Percentiles rank a stretch among this genome's conserved stretches.
Conservation (phyloP, 2,113 vertebrate species). For the Daboia siamensis region DNA sequence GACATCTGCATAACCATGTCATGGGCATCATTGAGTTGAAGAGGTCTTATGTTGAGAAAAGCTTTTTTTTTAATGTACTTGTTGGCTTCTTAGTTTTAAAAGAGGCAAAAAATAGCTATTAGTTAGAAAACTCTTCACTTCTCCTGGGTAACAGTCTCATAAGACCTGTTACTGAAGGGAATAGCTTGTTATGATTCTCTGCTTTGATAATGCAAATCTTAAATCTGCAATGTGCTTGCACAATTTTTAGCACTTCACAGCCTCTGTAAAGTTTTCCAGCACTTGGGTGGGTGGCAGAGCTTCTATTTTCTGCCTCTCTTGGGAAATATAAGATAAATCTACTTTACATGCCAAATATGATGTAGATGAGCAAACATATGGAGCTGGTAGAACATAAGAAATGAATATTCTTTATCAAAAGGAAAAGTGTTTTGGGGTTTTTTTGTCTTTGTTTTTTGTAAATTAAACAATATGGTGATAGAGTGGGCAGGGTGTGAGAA, state of each 20-base stretch:
- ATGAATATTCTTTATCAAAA: not conserved
- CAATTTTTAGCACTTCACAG: constrained; percentile 15
- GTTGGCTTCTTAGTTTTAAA: not conserved
- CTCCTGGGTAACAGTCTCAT: not conserved
- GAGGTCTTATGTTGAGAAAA: not conserved
- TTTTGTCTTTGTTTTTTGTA: not conserved
- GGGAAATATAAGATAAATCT: constrained; percentile 5
- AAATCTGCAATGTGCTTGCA: constrained; percentile 1
- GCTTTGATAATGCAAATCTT: not conserved
- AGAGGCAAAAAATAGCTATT: not conserved
- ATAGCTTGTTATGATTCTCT: not conserved
- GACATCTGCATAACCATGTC: not conserved
- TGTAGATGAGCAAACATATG: constrained; percentile 7
- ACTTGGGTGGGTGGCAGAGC: not conserved
- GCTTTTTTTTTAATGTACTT: not conserved
- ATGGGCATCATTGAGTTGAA: not conserved
- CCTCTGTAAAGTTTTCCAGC: not conserved
- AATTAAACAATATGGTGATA: not conserved
- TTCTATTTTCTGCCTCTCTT: constrained; percentile 20
- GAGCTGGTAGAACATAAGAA: not conserved
- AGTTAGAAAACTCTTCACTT: not conserved
- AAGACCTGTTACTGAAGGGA: not conserved
- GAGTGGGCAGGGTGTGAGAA: not conserved
- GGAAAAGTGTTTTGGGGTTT: not conserved
- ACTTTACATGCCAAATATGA: not conserved